Conservation (phyloP, 2,113 vertebrate genomes). For the Heliornis fulica region DNA sequence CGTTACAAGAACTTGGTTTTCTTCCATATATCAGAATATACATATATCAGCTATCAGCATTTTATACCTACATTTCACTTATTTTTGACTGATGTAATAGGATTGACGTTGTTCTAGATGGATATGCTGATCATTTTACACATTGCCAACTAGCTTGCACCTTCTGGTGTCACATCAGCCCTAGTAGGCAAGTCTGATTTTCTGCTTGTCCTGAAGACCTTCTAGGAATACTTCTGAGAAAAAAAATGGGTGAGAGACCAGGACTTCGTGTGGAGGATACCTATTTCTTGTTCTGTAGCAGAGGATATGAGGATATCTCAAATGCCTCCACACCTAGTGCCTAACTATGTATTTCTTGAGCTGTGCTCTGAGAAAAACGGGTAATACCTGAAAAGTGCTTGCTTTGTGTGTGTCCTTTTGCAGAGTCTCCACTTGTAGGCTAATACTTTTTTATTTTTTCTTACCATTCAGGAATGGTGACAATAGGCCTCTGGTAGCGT, state of each 20-base stretch:
- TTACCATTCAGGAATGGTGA: too few relatives aligned
- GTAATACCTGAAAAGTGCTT: background rate
- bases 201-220: background rate
- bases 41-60: accelerated
- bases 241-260: background rate
- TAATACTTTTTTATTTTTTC: background rate
- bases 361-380: background rate
- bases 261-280: background rate
- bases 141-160: accelerated
- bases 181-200: background rate
- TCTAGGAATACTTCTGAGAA: background rate
- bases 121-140: accelerated
- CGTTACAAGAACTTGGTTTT: background rate
- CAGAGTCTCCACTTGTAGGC: background rate
- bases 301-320: background rate
- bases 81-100: background rate
- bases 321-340: background rate
- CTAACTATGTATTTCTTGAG: background rate
- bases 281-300: background rate
- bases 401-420: background rate
- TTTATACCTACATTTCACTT: too few relatives aligned
- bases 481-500: accelerated
- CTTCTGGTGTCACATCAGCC: background rate
- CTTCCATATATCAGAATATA: accelerated
- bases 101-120: background rate